phyloP scores from a whole-genome alignment of 2,113 vertebrate genomes.

The Phylloscopus trochiloides region DNA sequence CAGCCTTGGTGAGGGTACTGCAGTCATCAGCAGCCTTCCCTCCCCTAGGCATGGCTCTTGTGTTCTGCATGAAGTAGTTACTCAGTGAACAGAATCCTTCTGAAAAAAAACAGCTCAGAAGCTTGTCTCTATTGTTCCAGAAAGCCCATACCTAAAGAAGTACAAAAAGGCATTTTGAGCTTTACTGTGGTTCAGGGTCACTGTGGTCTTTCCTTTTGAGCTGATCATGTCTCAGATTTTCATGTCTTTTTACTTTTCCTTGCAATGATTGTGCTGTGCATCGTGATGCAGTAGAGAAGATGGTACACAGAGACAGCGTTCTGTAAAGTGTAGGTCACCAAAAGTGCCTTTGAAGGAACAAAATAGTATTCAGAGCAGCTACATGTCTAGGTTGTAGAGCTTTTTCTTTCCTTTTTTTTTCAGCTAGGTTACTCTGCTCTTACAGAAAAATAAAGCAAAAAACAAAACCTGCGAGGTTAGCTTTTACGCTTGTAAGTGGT shows the following conservation, averaged over 20 bases:
- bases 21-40: not conserved
- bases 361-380: not conserved
- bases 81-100: not conserved
- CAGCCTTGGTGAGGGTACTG: not conserved
- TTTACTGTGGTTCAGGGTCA: not conserved
- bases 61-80: not conserved
- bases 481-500: not conserved
- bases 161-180: not conserved
- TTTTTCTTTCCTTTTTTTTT: not conserved
- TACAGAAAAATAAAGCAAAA: not conserved
- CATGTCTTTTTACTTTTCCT: not conserved
- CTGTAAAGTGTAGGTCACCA: not conserved
- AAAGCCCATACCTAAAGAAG: not conserved
- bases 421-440: not conserved
- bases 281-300: not conserved
- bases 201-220: not conserved
- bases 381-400: not conserved
- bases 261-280: not conserved
- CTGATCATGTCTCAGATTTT: not conserved
- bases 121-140: not conserved
- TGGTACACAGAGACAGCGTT: not conserved
- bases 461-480: not conserved
- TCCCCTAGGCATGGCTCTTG: not conserved
- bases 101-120: not conserved
- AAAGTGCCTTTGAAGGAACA: not conserved